These are phyloP conservation scores for Lypha dubia DNA, from an alignment of 2,888 invertebrate genomes.

Conservation along the genomic window DNA sequence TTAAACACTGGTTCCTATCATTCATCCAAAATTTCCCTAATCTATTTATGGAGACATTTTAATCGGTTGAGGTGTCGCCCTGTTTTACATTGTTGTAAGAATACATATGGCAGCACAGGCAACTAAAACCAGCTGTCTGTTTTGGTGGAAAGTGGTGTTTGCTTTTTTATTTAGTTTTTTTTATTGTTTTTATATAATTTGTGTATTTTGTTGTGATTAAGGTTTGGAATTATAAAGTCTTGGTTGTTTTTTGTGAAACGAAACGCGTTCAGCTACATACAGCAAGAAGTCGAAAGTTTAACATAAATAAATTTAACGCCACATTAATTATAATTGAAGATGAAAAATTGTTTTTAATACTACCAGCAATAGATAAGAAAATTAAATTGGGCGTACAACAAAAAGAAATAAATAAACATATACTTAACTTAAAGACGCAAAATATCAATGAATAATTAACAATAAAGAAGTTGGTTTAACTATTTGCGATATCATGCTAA, in stretches of 20 bases:
- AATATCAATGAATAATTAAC: slow-evolving; percentile 6
- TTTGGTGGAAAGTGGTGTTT: neutral
- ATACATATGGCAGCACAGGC: neutral
- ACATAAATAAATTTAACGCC: slow-evolving; percentile 62
- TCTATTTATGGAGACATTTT: no score
- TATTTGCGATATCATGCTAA: slow-evolving; percentile 35
- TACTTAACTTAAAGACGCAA: neutral
- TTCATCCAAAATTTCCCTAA: no score
- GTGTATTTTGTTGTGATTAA: slow-evolving; percentile 18
- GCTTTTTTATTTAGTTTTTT: slow-evolving; percentile 7
- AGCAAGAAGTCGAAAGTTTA: slow-evolving; percentile 39
- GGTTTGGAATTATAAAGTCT: slow-evolving; percentile 12
- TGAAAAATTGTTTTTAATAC: slow-evolving; percentile 41
- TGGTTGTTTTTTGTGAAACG: slow-evolving; percentile 15
- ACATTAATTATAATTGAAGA: slow-evolving; percentile 48
- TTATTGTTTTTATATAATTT: slow-evolving; percentile 23
- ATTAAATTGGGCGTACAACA: slow-evolving; percentile 9
- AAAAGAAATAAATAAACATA: slow-evolving; percentile 1
- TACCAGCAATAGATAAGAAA: slow-evolving; percentile 49
- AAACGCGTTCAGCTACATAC: slow-evolving; percentile 28
- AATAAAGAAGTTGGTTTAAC: slow-evolving; percentile 2
- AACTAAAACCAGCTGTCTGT: neutral
- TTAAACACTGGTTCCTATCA: no score
- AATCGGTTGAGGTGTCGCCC: neutral
- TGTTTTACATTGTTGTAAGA: neutral